phyloP scores from a whole-genome alignment of 2,113 vertebrate genomes.

The Tonatia bakeri region DNA sequence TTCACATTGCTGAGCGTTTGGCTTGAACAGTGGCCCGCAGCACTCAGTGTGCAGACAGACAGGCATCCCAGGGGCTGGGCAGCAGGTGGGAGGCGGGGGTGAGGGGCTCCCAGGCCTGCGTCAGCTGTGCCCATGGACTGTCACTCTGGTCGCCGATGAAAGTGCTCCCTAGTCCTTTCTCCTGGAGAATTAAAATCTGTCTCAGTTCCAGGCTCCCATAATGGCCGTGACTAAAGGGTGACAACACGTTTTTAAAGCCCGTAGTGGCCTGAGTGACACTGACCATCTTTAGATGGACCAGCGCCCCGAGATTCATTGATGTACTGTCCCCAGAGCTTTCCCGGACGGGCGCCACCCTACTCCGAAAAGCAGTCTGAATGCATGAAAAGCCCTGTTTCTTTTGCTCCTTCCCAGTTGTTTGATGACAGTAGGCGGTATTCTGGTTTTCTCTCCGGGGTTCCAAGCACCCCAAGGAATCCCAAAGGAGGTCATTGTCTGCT shows the following conservation, averaged over 20 bases:
- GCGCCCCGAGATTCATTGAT: neutral
- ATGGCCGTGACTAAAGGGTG: slow-evolving; percentile 39
- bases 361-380: neutral
- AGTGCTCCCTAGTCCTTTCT: neutral
- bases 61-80: slow-evolving; percentile 26
- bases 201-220: slow-evolving; percentile 55
- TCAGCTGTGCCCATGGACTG: neutral
- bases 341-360: slow-evolving; percentile 31
- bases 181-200: slow-evolving; percentile 63
- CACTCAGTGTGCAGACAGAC: neutral
- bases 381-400: neutral
- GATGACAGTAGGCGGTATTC: neutral
- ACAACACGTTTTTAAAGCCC: slow-evolving; percentile 30
- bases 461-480: slow-evolving; percentile 49
- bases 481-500: slow-evolving; percentile 60
- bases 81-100: neutral
- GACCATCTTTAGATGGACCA: neutral
- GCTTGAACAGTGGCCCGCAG: slow-evolving; percentile 26
- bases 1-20: slow-evolving; percentile 41
- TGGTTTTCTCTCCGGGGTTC: slow-evolving; percentile 56
- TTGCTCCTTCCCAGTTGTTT: slow-evolving; percentile 36
- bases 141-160: neutral
- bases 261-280: neutral
- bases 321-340: neutral
- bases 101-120: neutral